These are phyloP conservation scores for Peromyscus aztecus DNA, from an alignment of 2,797 vertebrate species.

Conservation along the genomic window DNA sequence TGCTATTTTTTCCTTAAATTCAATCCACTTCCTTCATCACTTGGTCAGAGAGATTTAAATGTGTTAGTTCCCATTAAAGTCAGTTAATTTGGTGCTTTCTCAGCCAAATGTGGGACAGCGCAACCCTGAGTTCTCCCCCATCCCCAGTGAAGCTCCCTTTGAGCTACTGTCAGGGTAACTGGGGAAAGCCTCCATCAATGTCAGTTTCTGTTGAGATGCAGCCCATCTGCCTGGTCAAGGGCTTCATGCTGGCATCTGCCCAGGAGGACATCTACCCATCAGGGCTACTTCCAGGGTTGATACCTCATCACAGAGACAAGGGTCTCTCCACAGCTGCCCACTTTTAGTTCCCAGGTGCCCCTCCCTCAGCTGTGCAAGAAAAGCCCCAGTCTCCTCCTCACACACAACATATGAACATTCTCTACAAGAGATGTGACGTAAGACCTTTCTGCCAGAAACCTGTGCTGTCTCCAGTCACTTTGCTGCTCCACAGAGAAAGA, in stretches of 20 bases:
- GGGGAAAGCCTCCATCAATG: neutral
- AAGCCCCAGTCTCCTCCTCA: neutral
- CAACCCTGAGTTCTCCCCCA: neutral
- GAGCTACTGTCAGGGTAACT: neutral
- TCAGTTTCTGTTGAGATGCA: neutral
- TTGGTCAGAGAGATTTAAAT: neutral
- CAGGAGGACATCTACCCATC: neutral
- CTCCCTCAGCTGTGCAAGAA: neutral
- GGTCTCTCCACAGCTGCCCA: neutral
- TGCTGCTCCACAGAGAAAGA: neutral
- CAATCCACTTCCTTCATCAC: neutral
- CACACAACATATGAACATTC: neutral
- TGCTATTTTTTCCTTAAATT: slow-evolving; percentile 9
- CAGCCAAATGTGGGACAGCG: neutral
- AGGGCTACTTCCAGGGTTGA: neutral
- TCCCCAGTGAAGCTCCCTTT: neutral
- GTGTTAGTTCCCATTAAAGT: neutral
- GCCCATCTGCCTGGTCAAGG: neutral
- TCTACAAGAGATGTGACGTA: neutral
- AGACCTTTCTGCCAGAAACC: neutral
- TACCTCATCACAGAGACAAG: neutral
- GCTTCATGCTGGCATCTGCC: neutral
- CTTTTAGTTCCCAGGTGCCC: neutral
- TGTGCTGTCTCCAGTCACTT: neutral
- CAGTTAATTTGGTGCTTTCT: neutral